Evolutionary conservation across 2,888 invertebrate genomes (phyloP).

Genomic region (Drosophila robusta): DNA sequence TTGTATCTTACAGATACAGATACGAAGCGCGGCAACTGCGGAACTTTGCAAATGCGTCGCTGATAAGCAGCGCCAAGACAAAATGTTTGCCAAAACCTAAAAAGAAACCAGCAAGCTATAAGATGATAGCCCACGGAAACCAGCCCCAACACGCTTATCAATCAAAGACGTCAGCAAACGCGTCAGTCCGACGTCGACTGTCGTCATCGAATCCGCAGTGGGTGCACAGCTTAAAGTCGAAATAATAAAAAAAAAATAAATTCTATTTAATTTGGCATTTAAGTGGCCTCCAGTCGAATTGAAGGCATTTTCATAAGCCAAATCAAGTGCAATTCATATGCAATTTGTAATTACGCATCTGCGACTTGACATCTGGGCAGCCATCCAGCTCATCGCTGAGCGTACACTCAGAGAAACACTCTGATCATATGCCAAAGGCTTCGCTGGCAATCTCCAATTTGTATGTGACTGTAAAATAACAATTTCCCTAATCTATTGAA

Average conservation of each 20-base stretch:
- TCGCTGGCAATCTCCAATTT: no score
- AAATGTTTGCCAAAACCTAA: conserved; percentile 60
- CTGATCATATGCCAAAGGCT: neutral
- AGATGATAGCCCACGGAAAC: conserved; percentile 19
- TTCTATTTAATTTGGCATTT: conserved; percentile 64
- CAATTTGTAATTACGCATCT: conserved; percentile 73
- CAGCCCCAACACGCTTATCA: conserved; percentile 32
- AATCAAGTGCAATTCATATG: conserved; percentile 58
- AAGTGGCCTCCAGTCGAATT: conserved; percentile 35
- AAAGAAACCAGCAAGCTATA: neutral
- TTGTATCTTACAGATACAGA: conserved; percentile 65
- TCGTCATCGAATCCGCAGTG: conserved; percentile 40
- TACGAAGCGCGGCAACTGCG: conserved; percentile 49
- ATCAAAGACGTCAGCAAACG: conserved; percentile 43
- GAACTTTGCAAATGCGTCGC: conserved; percentile 54
- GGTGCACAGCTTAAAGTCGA: conserved; percentile 6
- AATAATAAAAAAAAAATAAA: conserved; percentile 50
- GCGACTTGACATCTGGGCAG: conserved; percentile 18
- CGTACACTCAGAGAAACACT: conserved; percentile 20
- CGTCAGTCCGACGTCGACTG: conserved; percentile 19
- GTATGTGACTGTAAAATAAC: no score
- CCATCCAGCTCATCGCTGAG: conserved; percentile 6
- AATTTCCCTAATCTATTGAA: no score
- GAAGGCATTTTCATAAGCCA: conserved; percentile 33
- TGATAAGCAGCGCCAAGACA: conserved; percentile 53